Conservation (phyloP, 2,888 invertebrate species). For the Apamea sordens region DNA sequence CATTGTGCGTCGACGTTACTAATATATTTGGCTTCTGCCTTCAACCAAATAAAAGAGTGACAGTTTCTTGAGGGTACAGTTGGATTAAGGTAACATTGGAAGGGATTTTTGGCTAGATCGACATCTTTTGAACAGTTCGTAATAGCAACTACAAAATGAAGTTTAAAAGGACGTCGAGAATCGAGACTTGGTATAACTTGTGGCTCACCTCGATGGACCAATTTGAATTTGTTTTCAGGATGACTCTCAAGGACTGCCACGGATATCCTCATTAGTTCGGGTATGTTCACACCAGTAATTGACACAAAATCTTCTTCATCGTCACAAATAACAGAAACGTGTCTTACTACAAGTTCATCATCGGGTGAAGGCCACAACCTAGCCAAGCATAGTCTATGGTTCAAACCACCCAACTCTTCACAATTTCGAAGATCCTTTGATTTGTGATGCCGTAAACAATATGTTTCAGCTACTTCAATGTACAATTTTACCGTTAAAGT, state of each 20-base stretch:
- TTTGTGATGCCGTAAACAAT: constrained; percentile 75
- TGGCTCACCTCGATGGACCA: constrained; percentile 79
- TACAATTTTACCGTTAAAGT: constrained; percentile 79
- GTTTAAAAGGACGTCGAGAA: constrained; percentile 73
- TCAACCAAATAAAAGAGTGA: constrained; percentile 75
- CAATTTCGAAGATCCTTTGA: constrained; percentile 73
- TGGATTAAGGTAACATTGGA: constrained; percentile 73
- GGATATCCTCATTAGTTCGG: constrained; percentile 73
- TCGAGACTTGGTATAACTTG: constrained; percentile 79
- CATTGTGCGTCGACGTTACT: constrained; percentile 72
- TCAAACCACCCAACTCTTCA: constrained; percentile 80
- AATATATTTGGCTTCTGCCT: constrained; percentile 74
- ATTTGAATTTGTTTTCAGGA: constrained; percentile 72
- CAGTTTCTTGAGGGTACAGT: constrained; percentile 73
- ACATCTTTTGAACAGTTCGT: constrained; percentile 81
- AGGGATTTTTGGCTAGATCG: constrained; percentile 64
- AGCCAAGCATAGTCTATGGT: constrained; percentile 79
- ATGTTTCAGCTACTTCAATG: constrained; percentile 81
- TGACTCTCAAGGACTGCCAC: constrained; percentile 75
- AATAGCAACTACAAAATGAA: constrained; percentile 75
- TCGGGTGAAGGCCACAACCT: constrained; percentile 81
- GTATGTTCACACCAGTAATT: constrained; percentile 77
- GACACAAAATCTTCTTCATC: constrained; percentile 75
- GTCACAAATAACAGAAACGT: constrained; percentile 78
- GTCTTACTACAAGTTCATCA: constrained; percentile 77